Base-by-base conservation (phyloP, 2,797 vertebrate genomes). In the Danionella dracula region DNA sequence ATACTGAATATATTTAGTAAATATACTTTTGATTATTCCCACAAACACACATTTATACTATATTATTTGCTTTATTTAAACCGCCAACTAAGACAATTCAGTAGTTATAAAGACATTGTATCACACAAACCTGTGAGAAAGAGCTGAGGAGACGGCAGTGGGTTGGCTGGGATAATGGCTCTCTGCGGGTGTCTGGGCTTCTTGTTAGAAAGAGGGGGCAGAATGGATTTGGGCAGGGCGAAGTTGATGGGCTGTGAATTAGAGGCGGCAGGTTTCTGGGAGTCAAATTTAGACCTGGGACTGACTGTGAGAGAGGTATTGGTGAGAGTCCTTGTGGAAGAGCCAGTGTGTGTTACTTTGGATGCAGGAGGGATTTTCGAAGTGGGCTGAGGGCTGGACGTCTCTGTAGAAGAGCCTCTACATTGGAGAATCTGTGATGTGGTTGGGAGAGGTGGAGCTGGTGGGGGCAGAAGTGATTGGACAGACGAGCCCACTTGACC, bases 281-380 rank as follows among this genome's bases (percentile, higher is more conserved):
- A 79, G 83, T 90, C 76, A 81, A 79, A 76, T 69, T 32, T 38
- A 77, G 91, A 87, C 76, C 81, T 82, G 62, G 91, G 92, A 82
- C 90, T 91, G 78, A 93, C 92, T 76, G 90, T 88, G 75, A 91
- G 84, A 78, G 91, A 87, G 0, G 89, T 82, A 12, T 88, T 80
- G 0, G 86, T 89, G 10, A 88, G 86, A 0, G 89, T 90, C 44
- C 90, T 82, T 0, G 89, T 82, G n/a, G 93, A 84, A 0, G 93
- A 87, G 11, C 92, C 87, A 0, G 91, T 90, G 84, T 94, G 93
- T 0, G 92, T 92, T 67, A 90, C 92, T 64, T 92, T 90, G 0
- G 89, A 80, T 4, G 70, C 19, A 0, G 86, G 79, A 0, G 84
- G 75, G 2, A 80, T 82, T 13, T 71, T 76, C 69, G 58, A 13